Evolutionary conservation across 30 jellyfish, hydroid and myxozoan species (phyloP), one percentile per base, ranked within the genome.

Genomic region (Morbakka virulenta): DNA sequence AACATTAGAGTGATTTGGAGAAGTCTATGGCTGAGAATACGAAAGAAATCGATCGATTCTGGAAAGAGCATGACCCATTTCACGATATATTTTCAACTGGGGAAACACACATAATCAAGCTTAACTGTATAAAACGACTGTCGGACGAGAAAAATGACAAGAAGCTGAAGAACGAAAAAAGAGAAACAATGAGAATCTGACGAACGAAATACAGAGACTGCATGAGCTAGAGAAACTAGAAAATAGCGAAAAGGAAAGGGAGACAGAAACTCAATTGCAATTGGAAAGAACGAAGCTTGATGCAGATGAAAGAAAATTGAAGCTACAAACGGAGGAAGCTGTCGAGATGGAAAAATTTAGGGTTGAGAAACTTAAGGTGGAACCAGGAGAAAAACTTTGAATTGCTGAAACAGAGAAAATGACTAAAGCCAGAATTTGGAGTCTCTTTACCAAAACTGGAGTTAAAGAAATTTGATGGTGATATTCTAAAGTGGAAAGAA

Each of bases 221-320:
- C 62, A 47, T 47, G 62, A 47, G 62, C 62, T 47, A n/a, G 62
- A 47, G 62, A 47, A 47, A 47, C 62, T 47, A 47, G 62, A n/a
- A 47, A 47, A 11, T 12, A 47, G 62, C 62, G 62, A 47, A 47
- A 47, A 47, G 62, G 62, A 47, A n/a, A 47, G n/a, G n/a, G 62
- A 47, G 62, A 47, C 14, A 47, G 14, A 47, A 47, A n/a, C 12
- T 47, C 62, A 47, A 47, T 47, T 47, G 62, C 62, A 47, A 47
- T n/a, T 47, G 62, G 62, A 47, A 47, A 47, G n/a, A 47, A 47
- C n/a, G 62, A 47, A 47, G 62, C 12, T 47, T n/a, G 62, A 47
- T 47, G 62, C 62, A n/a, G 62, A 47, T 47, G 62, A 47, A 47
- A 47, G 62, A 47, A 47, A n/a, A 47, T 47, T 47, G n/a, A 47